Evolutionary conservation across 2,888 invertebrate species (phyloP).

Genomic region (Cerastoderma edule): DNA sequence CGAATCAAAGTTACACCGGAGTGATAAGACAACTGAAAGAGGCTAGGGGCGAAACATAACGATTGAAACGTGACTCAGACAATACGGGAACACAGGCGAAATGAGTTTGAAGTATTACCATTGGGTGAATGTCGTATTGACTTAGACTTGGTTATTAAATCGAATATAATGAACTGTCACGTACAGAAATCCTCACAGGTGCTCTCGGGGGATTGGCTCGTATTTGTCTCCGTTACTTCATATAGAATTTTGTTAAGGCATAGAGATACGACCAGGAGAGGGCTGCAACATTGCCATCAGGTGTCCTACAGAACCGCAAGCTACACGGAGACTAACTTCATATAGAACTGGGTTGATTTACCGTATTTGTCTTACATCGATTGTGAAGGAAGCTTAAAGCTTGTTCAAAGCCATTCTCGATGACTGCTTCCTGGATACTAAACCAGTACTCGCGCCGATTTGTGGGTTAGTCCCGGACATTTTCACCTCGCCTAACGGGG

Average conservation of each 20-base stretch:
- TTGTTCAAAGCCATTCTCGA: too few species aligned
- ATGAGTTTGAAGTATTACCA: conserved; percentile 15
- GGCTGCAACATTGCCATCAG: background rate
- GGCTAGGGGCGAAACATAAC: conserved; percentile 21
- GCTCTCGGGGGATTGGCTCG: background rate
- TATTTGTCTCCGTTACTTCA: background rate
- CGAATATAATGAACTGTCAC: conserved; percentile 22
- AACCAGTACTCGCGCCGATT: too few species aligned
- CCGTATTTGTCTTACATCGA: background rate
- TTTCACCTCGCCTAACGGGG: too few species aligned
- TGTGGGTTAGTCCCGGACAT: too few species aligned
- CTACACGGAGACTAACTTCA: background rate
- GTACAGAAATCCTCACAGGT: conserved; percentile 12
- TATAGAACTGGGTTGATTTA: background rate
- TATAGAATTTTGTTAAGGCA: background rate
- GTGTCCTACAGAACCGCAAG: background rate
- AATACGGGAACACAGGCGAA: conserved; percentile 1
- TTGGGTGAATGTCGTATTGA: conserved; percentile 15
- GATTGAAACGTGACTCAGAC: conserved; percentile 16
- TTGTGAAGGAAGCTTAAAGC: background rate
- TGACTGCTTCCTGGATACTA: too few species aligned
- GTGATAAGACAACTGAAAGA: background rate
- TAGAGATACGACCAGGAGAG: background rate
- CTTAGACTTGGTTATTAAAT: conserved; percentile 3
- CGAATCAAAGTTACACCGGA: background rate